Base-by-base conservation (phyloP, 2,888 invertebrate species). In the Coecobrya sp. region DNA sequence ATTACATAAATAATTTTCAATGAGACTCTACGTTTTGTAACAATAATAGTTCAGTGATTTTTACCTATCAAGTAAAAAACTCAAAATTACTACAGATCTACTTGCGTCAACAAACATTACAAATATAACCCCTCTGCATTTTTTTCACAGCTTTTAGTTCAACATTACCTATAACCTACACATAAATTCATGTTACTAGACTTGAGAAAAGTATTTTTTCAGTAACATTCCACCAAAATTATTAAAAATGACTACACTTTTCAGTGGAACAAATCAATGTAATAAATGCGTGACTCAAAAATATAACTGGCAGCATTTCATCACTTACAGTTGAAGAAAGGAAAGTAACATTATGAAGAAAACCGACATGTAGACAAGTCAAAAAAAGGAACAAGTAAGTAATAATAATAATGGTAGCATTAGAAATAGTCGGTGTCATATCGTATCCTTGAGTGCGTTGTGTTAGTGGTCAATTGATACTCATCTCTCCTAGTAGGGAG, bases 401-500 rank as follows among this genome's bases (percentile, higher is more conserved):
- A 79, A 52, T 91, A n/a, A n/a, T n/a, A n/a, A 10, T 52, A 49
- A 5, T 22, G 76, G 19, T 49, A 81, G 52, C 42, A 68, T 11
- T 82, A 59, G 55, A 81, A 81, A 70, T 79, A 81, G 73, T 59
- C 79, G 86, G 45, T 86, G 86, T 68, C 65, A 87, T 87, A 82
- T 87, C 86, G 76, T 87, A 11, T 45, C 42, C 65, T 90, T 81
- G 90, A 90, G 90, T 62, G 86, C 79, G 70, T 89, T 55, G 13
- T 27, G 42, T 30, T 55, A 76, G 73, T 90, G 79, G 91, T 86
- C 85, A 86, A 79, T 90, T 90, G 84, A 84, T 85, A 85, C 90
- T 82, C 88, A 62, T 93, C 97, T 97, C 59, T 84, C 68, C 30
- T 97, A 99, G 96, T 99, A 99, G 95, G 98, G 98, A 96, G 98